Base-by-base conservation (phyloP, 1,140 invertebrate species). In the Trichomalopsis sarcophagae region DNA sequence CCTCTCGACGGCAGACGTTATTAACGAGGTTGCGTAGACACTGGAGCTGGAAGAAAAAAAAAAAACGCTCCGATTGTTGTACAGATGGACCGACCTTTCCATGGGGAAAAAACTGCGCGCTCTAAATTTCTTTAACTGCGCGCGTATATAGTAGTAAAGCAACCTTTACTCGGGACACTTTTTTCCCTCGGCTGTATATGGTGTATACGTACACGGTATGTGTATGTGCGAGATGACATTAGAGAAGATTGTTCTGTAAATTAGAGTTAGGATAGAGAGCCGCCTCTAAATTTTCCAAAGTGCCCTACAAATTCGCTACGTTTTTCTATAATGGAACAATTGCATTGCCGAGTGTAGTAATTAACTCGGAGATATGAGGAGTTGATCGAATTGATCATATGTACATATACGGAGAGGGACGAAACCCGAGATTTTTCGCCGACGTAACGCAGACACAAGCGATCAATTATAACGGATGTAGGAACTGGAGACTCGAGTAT, bases 1-100 rank as follows among this genome's bases (percentile, higher is more conserved):
- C 27, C 27, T 47, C 44, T 47, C 44, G 33, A 40, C 33, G 23
- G 62, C 21, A 69, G 75, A 76, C 75, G 44, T 76, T 76, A 76
- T 84, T 77, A 84, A 84, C 36, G 55, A 50, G 47, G 27, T 14
- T 9, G 47, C 21, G 23, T 66, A 40, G 4, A 10, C 55, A 27
- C 14, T n/a, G n/a, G 44, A 27, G 50, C 36, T 21, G 3, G 75
- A 40, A 27, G 62, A 21, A 23, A 78, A 40, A 33, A 66, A 77
- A 68, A 83, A 83, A 44, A 23, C 55, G 66, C 5, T 27, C 9
- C 21, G 23, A 62, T 62, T 62, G 55, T 62, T 62, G 55, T 62
- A 21, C 17, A n/a, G 55, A 62, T 62, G 55, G 55, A 6, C 17
- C 55, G 69, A 83, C 40, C 82, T 76, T 77, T 83, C 62, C 33